phyloP scores from a whole-genome alignment of 2,113 vertebrate species.

The Ceratotherium simum region DNA sequence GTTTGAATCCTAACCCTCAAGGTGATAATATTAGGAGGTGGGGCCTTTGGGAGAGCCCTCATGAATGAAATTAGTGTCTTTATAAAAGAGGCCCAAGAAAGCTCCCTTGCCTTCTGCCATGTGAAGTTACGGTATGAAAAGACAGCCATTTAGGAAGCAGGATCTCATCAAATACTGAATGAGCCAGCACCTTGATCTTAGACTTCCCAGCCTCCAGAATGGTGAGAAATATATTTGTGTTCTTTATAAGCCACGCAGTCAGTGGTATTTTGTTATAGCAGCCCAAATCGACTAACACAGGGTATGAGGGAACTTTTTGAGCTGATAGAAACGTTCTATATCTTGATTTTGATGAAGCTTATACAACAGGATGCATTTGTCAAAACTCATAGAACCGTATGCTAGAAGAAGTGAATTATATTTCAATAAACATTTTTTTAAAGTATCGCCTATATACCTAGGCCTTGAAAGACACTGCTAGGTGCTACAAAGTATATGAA shows the following conservation, averaged over 20 bases:
- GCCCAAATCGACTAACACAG: neutral
- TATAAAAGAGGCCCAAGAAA: neutral
- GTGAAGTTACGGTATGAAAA: neutral
- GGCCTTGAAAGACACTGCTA: neutral
- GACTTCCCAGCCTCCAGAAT: neutral
- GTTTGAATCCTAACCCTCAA: neutral
- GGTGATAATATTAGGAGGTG: neutral
- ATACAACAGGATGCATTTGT: neutral
- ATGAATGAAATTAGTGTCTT: neutral
- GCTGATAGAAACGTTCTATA: neutral
- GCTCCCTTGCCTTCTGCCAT: neutral
- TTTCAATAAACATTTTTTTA: neutral
- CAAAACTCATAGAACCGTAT: neutral
- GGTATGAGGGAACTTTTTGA: neutral
- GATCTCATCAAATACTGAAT: neutral
- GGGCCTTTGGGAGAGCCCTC: neutral
- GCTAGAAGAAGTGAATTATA: neutral
- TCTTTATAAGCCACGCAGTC: neutral
- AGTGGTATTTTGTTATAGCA: neutral
- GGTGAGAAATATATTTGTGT: neutral
- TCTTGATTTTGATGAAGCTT: neutral
- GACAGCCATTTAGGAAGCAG: neutral
- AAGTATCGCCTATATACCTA: neutral
- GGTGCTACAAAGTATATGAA: neutral
- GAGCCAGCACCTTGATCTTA: neutral